Conservation (phyloP, 2,888 invertebrate species). For the Spialia ferax region DNA sequence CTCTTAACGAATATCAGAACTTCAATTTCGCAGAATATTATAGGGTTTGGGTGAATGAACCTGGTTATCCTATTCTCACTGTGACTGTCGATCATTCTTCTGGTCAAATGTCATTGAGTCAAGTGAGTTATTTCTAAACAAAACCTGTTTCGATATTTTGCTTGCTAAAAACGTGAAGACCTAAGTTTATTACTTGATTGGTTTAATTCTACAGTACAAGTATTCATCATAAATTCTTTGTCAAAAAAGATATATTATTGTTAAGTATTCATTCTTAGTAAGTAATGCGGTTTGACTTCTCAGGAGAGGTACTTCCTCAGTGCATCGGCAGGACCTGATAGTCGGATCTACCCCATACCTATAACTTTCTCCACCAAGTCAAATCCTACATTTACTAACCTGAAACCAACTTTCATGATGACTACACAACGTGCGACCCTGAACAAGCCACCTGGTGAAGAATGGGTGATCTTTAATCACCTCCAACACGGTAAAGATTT, state of each 20-base stretch:
- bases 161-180: too few relatives aligned
- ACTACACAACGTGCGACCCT: conserved; percentile 63
- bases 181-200: too few relatives aligned
- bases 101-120: conserved; percentile 65
- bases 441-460: conserved; percentile 60
- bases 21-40: conserved; percentile 82
- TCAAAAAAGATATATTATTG: not conserved
- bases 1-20: conserved; percentile 60
- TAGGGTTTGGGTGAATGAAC: conserved; percentile 87
- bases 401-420: conserved; percentile 79
- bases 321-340: conserved; percentile 59
- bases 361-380: conserved; percentile 71
- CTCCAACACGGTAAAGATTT: conserved; percentile 85
- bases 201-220: too few relatives aligned
- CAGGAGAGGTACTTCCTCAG: conserved; percentile 86
- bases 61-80: conserved; percentile 87
- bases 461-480: conserved; percentile 89
- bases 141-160: too few relatives aligned
- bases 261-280: too few relatives aligned
- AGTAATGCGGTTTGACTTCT: conserved; percentile 40
- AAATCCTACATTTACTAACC: conserved; percentile 62
- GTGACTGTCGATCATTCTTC: conserved; percentile 75
- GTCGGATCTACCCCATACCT: conserved; percentile 76
- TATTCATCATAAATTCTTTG: not conserved
- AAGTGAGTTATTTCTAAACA: conserved; percentile 63